phyloP scores from a whole-genome alignment of 2,888 invertebrate species.

The Eledona agricola region DNA sequence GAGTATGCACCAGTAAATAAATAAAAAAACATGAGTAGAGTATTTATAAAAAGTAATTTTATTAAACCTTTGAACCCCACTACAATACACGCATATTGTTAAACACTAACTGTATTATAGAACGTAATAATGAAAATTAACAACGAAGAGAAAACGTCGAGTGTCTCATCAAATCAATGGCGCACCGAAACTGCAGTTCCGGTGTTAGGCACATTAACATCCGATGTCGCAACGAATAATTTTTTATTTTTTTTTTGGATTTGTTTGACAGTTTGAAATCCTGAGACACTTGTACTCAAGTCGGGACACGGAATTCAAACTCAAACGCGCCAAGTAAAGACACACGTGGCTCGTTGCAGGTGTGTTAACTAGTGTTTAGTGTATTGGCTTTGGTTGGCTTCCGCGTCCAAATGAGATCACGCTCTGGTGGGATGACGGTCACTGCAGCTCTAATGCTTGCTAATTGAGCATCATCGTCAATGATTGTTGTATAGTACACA shows the following conservation, averaged over 20 bases:
- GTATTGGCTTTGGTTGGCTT: constrained; percentile 49
- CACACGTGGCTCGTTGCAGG: constrained; percentile 1
- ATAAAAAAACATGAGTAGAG: constrained; percentile 1
- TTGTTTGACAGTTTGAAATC: constrained; percentile 30
- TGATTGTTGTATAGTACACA: constrained; percentile 49
- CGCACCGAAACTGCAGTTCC: constrained; percentile 38
- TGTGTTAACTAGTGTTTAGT: constrained; percentile 7
- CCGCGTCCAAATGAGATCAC: constrained; percentile 53
- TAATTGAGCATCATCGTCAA: constrained; percentile 52
- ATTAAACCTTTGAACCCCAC: constrained; percentile 56
- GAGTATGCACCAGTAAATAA: constrained; percentile 5
- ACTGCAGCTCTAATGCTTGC: constrained; percentile 38
- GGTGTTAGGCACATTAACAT: constrained; percentile 45
- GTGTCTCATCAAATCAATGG: constrained; percentile 38
- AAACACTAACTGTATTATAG: constrained; percentile 47
- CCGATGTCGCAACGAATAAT: constrained; percentile 26
- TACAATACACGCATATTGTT: constrained; percentile 50
- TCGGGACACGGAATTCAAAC: constrained; percentile 20
- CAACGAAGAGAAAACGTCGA: too few species aligned
- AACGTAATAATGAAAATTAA: constrained; percentile 35
- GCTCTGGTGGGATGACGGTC: constrained; percentile 39
- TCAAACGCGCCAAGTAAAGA: constrained; percentile 4
- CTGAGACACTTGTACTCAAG: constrained; percentile 35
- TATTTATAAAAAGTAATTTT: constrained; percentile 47
- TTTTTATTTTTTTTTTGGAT: constrained; percentile 23